Base-by-base conservation (phyloP, 2,888 invertebrate genomes). In the Lottia gigantea region DNA sequence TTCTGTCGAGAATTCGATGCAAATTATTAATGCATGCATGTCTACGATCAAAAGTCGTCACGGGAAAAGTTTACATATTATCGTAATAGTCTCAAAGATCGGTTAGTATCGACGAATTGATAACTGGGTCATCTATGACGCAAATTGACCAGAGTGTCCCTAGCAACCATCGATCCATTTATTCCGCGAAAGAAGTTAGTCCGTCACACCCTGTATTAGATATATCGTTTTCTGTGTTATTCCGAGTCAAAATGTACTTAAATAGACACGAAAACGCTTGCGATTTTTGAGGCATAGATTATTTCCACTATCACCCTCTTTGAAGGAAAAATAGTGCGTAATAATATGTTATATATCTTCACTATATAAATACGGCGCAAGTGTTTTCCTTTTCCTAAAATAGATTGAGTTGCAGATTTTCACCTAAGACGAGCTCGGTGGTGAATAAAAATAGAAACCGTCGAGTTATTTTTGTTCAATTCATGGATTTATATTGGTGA, bases 371-470 rank as follows among this genome's bases (percentile, higher is more conserved):
- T 68, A 67, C 70, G 46, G 63, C 69, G 66, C 55, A 40, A 40
- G 72, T 74, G 77, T 78, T 81, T 81, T 81, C 78, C 80, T 76
- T 76, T 71, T 76, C 79, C 77, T 74, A 81, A 81, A 81, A 81
- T 81, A 81, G 81, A 74, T 73, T 73, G 72, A 75, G 75, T 77
- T 75, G 79, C 76, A 78, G 79, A 78, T 75, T 77, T 78, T 76
- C 74, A 74, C 71, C 74, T 76, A 75, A 71, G 76, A 73, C 74
- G 76, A 77, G 73, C 72, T 75, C 76, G 77, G 75, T 79, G 78
- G 81, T 73, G 75, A 77, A 81, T 81, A 81, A 81, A 82, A 82
- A 82, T 82, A 82, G 82, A 77, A 81, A 75, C 78, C 68, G 72
- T 76, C 73, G 74, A 78, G 80, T 78, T 81, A 81, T 81, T 81